A percentile compares a stretch with the other conserved stretches of the same genome.
Conservation (phyloP, 2,888 invertebrate genomes). For the Melangyna quadrimaculata region DNA sequence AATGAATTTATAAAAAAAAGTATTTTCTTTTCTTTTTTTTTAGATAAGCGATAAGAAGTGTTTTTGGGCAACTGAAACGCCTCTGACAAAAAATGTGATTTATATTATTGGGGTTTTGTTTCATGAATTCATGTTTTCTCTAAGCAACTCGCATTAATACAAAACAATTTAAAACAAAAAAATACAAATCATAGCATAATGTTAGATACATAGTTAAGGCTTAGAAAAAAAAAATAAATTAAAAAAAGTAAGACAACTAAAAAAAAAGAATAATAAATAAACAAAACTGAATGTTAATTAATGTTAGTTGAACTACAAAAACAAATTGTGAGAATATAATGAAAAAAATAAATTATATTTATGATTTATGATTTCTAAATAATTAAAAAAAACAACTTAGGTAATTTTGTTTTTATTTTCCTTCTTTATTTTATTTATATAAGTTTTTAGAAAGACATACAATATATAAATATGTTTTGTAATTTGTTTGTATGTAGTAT, state of each 20-base stretch:
- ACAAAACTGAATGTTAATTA: slow-evolving; percentile 50
- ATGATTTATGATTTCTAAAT: background rate
- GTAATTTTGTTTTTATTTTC: background rate
- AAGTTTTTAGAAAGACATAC: slow-evolving; percentile 39
- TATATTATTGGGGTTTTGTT: slow-evolving; percentile 38
- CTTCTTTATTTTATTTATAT: slow-evolving; percentile 24
- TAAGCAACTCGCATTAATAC: slow-evolving; percentile 30
- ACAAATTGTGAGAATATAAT: slow-evolving; percentile 13
- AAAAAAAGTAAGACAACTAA: background rate
- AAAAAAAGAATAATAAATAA: background rate
- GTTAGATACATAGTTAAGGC: slow-evolving; percentile 59
- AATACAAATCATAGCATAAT: slow-evolving; percentile 55
- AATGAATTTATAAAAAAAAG: background rate
- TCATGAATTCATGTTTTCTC: slow-evolving; percentile 15
- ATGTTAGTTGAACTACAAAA: slow-evolving; percentile 38
- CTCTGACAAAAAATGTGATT: slow-evolving; percentile 66
- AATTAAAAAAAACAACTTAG: background rate
- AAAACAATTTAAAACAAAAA: background rate
- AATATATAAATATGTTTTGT: slow-evolving; percentile 39
- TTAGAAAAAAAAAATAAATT: slow-evolving; percentile 35
- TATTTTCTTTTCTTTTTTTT: slow-evolving; percentile 35
- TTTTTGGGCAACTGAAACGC: slow-evolving; percentile 60
- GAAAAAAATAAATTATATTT: background rate
- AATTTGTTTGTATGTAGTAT: slow-evolving; percentile 35
- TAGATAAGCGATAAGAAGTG: slow-evolving; percentile 59